Evolutionary conservation across 1,140 invertebrate genomes (phyloP).

Genomic region (Dendrolimus kikuchii): DNA sequence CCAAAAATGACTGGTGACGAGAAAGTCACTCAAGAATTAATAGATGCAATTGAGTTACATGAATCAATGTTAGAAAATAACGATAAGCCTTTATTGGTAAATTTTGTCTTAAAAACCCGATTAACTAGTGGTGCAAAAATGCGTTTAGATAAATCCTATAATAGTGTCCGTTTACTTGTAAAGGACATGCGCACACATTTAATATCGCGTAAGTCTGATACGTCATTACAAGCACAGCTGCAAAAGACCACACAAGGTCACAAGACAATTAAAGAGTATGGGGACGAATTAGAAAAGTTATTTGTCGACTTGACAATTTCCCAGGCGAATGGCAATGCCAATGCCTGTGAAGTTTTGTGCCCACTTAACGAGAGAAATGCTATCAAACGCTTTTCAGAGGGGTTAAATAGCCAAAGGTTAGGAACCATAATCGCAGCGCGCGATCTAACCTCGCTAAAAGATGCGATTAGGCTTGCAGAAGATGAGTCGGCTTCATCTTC

Average conservation of each 20-base stretch:
- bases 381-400: constrained; percentile 17
- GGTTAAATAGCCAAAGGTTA: constrained; percentile 8
- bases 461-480: constrained; percentile 5
- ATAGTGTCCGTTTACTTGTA: constrained; percentile 8
- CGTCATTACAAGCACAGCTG: constrained; percentile 11
- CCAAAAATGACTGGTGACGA: constrained; percentile 4
- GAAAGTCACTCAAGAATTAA: constrained; percentile 2
- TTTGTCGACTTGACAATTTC: constrained; percentile 20
- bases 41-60: constrained; percentile 5
- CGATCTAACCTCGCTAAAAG: constrained; percentile 7
- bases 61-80: not conserved
- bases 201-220: constrained; percentile 10
- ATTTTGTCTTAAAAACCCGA: constrained; percentile 12
- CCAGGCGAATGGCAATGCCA: constrained; percentile 12
- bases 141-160: constrained; percentile 9
- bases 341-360: constrained; percentile 11
- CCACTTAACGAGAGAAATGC: constrained; percentile 20
- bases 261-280: constrained; percentile 14
- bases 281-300: constrained; percentile 16
- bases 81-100: constrained; percentile 9
- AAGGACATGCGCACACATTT: constrained; percentile 12
- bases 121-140: constrained; percentile 12
- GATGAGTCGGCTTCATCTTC: constrained; percentile 3
- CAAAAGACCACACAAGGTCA: constrained; percentile 5
- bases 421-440: constrained; percentile 13